phyloP scores from a whole-genome alignment of 2,113 vertebrate genomes.

The Rhabdornis inornatus region DNA sequence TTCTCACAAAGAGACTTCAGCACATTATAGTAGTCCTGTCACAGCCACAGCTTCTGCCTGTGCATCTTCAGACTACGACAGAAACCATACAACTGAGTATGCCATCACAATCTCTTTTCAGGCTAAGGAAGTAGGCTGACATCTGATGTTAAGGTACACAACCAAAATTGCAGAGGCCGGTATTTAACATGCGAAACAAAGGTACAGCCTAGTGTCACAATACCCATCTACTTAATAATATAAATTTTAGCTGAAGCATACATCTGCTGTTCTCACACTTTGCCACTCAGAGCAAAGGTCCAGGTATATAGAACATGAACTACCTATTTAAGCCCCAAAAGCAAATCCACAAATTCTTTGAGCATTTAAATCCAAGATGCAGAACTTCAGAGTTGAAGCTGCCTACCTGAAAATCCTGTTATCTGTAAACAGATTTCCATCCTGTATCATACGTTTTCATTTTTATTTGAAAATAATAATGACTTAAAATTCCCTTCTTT shows the following conservation, averaged over 20 bases:
- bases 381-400: background rate
- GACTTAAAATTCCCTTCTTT: background rate
- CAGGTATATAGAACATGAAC: background rate
- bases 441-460: background rate
- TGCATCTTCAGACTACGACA: background rate
- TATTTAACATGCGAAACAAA: background rate
- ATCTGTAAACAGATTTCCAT: background rate
- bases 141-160: background rate
- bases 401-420: background rate
- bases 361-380: background rate
- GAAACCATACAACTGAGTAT: background rate
- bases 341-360: background rate
- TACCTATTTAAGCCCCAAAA: background rate
- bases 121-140: background rate
- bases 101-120: background rate
- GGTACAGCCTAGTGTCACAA: background rate
- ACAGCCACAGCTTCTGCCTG: background rate
- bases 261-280: background rate
- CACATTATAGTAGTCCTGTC: background rate
- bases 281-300: background rate
- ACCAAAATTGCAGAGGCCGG: background rate
- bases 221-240: background rate
- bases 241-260: background rate
- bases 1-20: background rate
- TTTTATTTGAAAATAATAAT: background rate